Conservation (phyloP, 2,797 vertebrate species). For the Lagorchestes hirsutus region DNA sequence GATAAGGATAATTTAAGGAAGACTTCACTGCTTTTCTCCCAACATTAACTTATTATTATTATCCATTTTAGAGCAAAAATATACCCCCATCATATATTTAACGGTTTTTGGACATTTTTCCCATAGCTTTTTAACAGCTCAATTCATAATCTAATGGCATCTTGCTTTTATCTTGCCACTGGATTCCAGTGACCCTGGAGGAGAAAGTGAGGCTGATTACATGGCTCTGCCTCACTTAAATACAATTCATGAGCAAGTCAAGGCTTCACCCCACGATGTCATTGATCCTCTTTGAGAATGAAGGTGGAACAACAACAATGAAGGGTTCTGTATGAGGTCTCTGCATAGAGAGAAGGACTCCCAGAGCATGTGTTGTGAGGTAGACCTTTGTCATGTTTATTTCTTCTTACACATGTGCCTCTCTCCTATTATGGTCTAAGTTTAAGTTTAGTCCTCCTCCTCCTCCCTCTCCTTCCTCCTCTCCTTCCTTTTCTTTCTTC, state of each 20-base stretch:
- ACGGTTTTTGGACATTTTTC: background rate
- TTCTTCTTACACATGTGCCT: too few relatives aligned
- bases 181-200: background rate
- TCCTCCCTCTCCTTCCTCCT: too few relatives aligned
- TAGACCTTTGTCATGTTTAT: too few relatives aligned
- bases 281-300: background rate
- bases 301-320: background rate
- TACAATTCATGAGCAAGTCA: background rate
- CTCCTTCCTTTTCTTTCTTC: too few relatives aligned
- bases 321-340: background rate
- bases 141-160: background rate
- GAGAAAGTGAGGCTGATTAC: too few relatives aligned
- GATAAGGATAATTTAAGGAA: background rate
- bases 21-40: background rate
- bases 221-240: background rate
- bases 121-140: background rate
- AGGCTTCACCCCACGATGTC: background rate
- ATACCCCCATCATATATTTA: background rate
- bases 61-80: background rate
- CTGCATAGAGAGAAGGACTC: too few relatives aligned
- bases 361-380: too few relatives aligned
- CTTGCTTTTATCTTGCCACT: background rate
- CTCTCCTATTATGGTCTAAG: too few relatives aligned
- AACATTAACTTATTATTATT: too few relatives aligned
- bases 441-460: too few relatives aligned